phyloP scores from a whole-genome alignment of 2,113 vertebrate species.

The Psilopsiagon aymara region DNA sequence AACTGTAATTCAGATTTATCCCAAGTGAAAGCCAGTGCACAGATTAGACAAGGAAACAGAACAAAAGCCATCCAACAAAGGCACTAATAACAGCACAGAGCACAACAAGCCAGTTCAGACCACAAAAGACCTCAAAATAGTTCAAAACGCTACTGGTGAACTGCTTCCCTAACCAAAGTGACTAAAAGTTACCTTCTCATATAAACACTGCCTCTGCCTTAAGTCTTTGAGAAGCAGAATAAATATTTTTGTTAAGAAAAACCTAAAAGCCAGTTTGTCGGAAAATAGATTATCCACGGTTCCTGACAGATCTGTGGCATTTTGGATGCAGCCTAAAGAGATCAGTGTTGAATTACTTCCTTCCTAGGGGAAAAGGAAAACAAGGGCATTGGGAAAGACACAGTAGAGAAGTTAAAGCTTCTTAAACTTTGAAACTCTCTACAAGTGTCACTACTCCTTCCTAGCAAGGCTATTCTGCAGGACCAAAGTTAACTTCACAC shows the following conservation, averaged over 20 bases:
- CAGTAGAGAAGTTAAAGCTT: not conserved
- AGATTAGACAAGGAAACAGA: not conserved
- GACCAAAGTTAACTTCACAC: not conserved
- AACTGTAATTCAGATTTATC: not conserved
- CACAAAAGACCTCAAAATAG: not conserved
- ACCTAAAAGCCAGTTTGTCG: not conserved
- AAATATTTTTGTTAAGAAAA: not conserved
- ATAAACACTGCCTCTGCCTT: not conserved
- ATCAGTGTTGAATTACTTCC: not conserved
- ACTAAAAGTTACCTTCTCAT: not conserved
- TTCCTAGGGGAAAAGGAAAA: not conserved
- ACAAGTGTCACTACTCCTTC: not conserved
- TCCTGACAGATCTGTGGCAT: not conserved
- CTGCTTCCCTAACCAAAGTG: not conserved
- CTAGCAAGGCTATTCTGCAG: not conserved
- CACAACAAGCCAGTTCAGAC: not conserved
- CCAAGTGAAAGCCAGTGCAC: not conserved
- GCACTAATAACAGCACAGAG: not conserved
- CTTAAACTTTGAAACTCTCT: not conserved
- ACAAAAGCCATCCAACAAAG: not conserved
- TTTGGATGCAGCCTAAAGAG: not conserved
- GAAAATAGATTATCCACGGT: not conserved
- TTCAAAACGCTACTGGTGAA: not conserved
- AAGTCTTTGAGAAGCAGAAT: not conserved
- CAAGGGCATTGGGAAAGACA: not conserved